phyloP scores from a whole-genome alignment of 2,113 vertebrate species.

The Coturnix japonica region DNA sequence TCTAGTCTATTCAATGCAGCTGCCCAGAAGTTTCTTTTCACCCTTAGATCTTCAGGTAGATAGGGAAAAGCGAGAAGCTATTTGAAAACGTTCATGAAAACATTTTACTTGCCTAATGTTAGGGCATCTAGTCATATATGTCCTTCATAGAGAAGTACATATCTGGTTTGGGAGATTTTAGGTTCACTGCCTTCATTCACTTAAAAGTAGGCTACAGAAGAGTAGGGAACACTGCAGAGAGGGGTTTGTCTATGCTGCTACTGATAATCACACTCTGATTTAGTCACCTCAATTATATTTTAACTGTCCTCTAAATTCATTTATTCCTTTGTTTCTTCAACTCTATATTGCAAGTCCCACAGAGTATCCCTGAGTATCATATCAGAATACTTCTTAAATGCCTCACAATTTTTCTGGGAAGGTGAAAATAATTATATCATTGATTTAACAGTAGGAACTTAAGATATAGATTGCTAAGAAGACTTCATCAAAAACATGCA shows the following conservation, averaged over 20 bases:
- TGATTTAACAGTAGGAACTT: neutral
- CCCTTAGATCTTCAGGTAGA: neutral
- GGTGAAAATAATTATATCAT: neutral
- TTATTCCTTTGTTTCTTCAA: neutral
- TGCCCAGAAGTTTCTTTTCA: neutral
- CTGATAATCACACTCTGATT: neutral
- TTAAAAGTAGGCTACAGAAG: neutral
- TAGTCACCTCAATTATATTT: neutral
- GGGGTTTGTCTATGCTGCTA: neutral
- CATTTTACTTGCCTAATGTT: neutral
- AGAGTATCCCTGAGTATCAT: neutral
- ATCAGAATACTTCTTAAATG: neutral
- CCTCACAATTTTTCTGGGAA: neutral
- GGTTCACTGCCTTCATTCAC: neutral
- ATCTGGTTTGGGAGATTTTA: neutral
- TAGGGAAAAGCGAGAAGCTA: neutral
- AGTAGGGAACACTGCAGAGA: neutral
- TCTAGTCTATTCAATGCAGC: neutral
- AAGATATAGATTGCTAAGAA: neutral
- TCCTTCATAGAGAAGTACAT: neutral
- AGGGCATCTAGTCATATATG: neutral
- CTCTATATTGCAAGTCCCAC: neutral
- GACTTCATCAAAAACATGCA: neutral
- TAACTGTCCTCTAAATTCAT: neutral
- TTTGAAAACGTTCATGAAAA: neutral